Evolutionary conservation across 1,140 invertebrate species (phyloP).

Genomic region (Nasonia longicornis): DNA sequence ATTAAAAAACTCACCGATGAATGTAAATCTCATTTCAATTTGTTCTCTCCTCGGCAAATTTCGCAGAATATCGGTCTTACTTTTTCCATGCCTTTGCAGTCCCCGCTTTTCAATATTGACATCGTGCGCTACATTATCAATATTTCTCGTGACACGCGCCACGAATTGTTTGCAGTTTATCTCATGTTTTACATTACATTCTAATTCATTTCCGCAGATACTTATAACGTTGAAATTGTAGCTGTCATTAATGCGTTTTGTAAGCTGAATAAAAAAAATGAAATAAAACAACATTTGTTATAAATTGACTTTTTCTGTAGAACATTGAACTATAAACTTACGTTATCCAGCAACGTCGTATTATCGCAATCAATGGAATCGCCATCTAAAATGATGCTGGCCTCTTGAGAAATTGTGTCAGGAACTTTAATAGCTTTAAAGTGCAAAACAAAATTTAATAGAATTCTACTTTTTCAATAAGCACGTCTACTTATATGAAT

Average conservation of each 20-base stretch:
- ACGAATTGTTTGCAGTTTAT: conserved; percentile 57
- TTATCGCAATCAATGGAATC: conserved; percentile 60
- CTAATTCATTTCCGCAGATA: conserved; percentile 55
- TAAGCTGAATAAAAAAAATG: conserved; percentile 48
- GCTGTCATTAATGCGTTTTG: conserved; percentile 55
- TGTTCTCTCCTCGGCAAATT: conserved; percentile 48
- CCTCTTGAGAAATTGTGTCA: conserved; percentile 61
- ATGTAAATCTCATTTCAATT: conserved; percentile 59
- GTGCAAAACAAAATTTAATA: conserved; percentile 32
- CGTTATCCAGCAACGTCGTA: conserved; percentile 49
- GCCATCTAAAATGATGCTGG: conserved; percentile 59
- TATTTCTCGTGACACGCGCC: conserved; percentile 46
- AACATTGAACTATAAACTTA: conserved; percentile 38
- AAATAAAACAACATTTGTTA: background rate
- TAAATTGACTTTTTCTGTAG: background rate
- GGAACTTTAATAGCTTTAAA: conserved; percentile 60
- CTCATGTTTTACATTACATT: conserved; percentile 56
- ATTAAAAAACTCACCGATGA: conserved; percentile 52
- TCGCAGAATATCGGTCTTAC: background rate
- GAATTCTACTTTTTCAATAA: conserved; percentile 28
- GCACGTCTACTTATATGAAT: conserved; percentile 2
- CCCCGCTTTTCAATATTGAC: conserved; percentile 11
- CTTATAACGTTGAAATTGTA: conserved; percentile 50
- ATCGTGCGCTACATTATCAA: background rate
- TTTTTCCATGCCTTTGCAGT: background rate